These are phyloP conservation scores for Phataginus tetradactyla DNA, from an alignment of 2,797 vertebrate species.

Conservation along the genomic window DNA sequence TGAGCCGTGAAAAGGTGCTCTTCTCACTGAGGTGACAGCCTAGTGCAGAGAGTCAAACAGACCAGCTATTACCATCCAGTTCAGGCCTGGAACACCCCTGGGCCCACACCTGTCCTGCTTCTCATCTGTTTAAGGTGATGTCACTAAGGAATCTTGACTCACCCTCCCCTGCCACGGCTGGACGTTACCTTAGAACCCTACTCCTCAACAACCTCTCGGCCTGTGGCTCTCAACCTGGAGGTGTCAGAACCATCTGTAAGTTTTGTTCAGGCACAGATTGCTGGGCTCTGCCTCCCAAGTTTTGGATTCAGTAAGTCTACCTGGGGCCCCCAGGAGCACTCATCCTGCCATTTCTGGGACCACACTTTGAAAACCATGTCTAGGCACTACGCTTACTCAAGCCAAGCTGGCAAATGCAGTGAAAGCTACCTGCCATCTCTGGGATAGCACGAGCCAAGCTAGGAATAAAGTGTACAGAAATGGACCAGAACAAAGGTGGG, in stretches of 20 bases:
- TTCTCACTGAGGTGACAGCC: background rate
- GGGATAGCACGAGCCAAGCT: background rate
- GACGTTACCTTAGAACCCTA: background rate
- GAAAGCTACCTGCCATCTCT: background rate
- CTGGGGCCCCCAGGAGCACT: too few relatives aligned
- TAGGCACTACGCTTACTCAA: background rate
- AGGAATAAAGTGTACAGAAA: background rate
- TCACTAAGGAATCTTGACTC: background rate
- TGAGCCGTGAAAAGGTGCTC: background rate
- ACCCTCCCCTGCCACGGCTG: background rate
- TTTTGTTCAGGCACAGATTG: background rate
- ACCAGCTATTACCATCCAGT: background rate
- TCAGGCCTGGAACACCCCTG: background rate
- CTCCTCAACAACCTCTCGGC: background rate
- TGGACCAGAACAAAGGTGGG: background rate
- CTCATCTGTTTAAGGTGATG: background rate
- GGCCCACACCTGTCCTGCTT: background rate
- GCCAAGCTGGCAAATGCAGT: rapidly evolving
- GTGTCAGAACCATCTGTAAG: background rate
- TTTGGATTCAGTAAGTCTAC: background rate
- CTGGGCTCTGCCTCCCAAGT: background rate
- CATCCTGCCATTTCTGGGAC: background rate
- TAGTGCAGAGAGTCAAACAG: background rate
- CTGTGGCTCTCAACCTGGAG: background rate
- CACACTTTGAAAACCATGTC: background rate